Percentiles rank a stretch among this genome's conserved stretches.
Conservation (phyloP, 2,797 vertebrate species). For the Lacerta agilis region DNA sequence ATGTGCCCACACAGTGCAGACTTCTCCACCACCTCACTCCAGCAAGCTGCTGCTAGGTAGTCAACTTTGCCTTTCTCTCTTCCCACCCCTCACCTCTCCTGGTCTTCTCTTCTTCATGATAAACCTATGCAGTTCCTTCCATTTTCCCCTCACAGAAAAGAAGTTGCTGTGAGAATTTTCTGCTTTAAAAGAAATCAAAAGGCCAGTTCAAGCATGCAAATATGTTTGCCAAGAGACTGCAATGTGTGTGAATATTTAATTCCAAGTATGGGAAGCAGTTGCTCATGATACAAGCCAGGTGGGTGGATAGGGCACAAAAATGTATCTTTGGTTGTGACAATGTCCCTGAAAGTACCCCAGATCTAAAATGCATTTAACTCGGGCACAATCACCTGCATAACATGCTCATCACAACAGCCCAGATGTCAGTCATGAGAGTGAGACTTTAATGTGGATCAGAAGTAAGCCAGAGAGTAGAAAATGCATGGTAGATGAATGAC, state of each 20-base stretch:
- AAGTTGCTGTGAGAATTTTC: background rate
- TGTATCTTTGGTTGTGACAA: background rate
- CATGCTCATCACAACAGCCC: background rate
- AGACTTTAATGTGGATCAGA: background rate
- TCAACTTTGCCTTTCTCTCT: no score
- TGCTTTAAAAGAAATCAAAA: background rate
- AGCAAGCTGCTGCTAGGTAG: no score
- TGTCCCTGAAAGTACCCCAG: background rate
- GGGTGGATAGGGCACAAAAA: no score
- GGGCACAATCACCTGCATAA: background rate
- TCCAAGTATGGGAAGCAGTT: background rate
- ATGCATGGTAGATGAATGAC: background rate
- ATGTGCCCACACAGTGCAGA: no score
- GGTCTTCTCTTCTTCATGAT: background rate
- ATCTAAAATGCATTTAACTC: background rate
- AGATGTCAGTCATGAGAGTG: background rate
- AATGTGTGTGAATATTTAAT: background rate
- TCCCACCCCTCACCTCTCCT: no score
- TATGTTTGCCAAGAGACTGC: background rate
- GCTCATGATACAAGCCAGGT: background rate
- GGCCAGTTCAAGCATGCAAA: background rate
- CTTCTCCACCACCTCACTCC: no score
- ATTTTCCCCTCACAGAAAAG: background rate
- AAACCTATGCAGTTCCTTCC: background rate
- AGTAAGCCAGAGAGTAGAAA: background rate